Percentiles rank a stretch among this genome's conserved stretches.
phyloP scores from a whole-genome alignment of 1,140 invertebrate genomes.

The Heliconius nattereri region DNA sequence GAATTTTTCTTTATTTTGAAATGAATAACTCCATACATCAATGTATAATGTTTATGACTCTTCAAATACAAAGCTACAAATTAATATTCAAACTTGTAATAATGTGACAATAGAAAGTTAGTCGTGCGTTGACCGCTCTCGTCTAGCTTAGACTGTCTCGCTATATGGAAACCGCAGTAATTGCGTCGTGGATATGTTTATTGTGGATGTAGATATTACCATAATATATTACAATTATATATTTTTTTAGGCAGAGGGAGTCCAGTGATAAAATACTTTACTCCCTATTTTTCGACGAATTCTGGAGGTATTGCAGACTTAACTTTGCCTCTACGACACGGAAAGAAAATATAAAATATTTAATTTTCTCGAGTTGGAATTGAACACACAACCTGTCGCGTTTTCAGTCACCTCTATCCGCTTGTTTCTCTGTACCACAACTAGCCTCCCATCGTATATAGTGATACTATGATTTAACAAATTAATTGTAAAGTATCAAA shows the following conservation, averaged over 20 bases:
- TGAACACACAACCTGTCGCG: no score
- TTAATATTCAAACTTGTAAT: slow-evolving; percentile 9
- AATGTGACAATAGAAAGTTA: not conserved
- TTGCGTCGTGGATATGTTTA: not conserved
- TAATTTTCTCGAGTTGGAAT: no score
- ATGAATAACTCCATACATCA: not conserved
- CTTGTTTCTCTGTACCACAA: no score
- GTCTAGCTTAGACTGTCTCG: not conserved
- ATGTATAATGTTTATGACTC: not conserved
- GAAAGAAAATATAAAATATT: no score
- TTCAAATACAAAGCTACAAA: not conserved
- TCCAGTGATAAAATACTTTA: not conserved
- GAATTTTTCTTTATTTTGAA: not conserved
- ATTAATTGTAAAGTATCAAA: no score
- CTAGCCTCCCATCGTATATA: no score
- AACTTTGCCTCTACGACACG: no score
- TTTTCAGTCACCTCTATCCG: no score
- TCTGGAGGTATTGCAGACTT: not conserved
- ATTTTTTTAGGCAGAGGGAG: not conserved
- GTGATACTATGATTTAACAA: no score
- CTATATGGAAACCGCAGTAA: not conserved
- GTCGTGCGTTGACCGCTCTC: not conserved
- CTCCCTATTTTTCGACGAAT: not conserved
- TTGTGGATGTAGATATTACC: not conserved
- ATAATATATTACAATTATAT: no score